Evolutionary conservation across 2,113 vertebrate genomes (phyloP).

Genomic region (Hippolais icterina): DNA sequence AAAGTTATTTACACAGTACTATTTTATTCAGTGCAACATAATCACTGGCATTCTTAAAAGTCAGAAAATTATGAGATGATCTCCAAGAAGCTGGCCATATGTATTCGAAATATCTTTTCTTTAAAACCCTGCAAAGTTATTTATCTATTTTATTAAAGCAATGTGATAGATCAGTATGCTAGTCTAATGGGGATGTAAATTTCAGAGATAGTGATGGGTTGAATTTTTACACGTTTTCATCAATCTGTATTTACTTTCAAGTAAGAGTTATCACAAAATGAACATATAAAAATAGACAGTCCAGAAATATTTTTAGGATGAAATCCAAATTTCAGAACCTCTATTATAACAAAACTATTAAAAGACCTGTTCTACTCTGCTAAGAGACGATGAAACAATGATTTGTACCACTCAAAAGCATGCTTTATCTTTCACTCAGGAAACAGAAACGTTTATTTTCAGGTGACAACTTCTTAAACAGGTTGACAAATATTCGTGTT

Average conservation of each 20-base stretch:
- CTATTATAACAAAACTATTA: background rate
- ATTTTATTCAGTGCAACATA: background rate
- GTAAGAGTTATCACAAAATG: background rate
- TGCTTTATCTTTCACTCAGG: background rate
- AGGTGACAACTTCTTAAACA: background rate
- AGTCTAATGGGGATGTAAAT: background rate
- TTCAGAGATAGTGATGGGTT: fast-evolving
- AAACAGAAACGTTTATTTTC: background rate
- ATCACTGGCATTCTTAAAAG: background rate
- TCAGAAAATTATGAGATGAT: background rate
- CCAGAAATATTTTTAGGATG: background rate
- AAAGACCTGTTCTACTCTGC: background rate
- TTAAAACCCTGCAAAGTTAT: background rate
- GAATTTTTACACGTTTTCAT: background rate
- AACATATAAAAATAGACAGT: background rate
- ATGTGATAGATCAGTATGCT: background rate
- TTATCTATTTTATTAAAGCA: background rate
- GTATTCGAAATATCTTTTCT: background rate
- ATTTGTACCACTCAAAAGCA: background rate
- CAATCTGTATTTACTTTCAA: background rate
- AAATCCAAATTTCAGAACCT: background rate
- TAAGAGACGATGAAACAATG: background rate
- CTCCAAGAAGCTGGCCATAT: background rate
- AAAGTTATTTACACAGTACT: background rate
- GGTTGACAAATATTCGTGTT: background rate